Evolutionary conservation across 1,140 invertebrate genomes (phyloP), one percentile per base, ranked within the genome.

Genomic region (Brachystomella parvula): DNA sequence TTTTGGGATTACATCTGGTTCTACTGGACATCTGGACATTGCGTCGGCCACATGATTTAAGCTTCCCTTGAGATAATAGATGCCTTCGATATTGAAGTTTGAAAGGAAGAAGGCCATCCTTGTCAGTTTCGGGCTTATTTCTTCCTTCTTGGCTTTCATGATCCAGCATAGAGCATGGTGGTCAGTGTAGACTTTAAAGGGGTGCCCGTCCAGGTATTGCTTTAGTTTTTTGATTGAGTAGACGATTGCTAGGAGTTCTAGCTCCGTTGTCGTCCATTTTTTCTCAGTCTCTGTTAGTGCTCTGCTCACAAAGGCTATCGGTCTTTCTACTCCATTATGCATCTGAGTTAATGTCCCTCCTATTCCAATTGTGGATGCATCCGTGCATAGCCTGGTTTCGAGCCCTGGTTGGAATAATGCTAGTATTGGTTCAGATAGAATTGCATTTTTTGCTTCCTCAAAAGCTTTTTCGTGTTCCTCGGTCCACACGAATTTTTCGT

Each of bases 381-480:
- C 67, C 21, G 44, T 56, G 3, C 47, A 30, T 17, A 69, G 32
- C 1, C n/a, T 15, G 32, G 59, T 57, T 30, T 57, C 29, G 9
- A 17, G 21, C n/a, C 39, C 28, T 1, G 32, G 35, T 44, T 69
- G 28, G 39, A 65, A 63, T 12, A 3, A 3, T 9, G 15, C 12
- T 1, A 69, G n/a, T 26, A 68, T 17, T 1, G 31, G 29, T 9
- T 49, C 33, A 2, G 12, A 32, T 12, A 31, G 26, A n/a, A 69
- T n/a, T 2, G 21, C 60, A 39, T 68, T 39, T 60, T 72, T 73
- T 35, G 74, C 53, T 30, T 29, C 59, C 1, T 67, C 59, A 49
- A 75, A 76, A 3, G 71, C 70, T 58, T 39, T 26, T 58, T 69
- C n/a, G 61, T 68, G 47, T 26, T 73, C 70, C 35, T 73, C 0